phyloP scores from a whole-genome alignment of 64 coral and sea anemone genomes.

The Exaiptasia diaphana region DNA sequence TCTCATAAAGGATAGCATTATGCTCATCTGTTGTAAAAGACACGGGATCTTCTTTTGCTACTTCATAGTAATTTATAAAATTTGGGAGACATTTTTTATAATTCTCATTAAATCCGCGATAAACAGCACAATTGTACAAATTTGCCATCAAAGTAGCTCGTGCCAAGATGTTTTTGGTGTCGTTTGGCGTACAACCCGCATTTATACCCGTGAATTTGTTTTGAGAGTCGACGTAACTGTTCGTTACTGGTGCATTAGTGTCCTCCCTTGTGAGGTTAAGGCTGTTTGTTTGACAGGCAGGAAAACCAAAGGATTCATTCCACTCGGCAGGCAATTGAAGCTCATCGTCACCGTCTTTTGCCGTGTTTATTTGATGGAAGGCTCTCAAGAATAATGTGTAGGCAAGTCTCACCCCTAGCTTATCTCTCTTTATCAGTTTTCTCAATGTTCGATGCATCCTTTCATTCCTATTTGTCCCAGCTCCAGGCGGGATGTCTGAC shows the following conservation, averaged over 20 bases:
- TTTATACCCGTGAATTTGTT: too few species aligned
- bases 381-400: not conserved
- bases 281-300: too few species aligned
- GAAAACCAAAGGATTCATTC: not conserved
- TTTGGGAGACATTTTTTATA: not conserved
- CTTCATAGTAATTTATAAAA: too few species aligned
- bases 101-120: not conserved
- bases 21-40: not conserved
- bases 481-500: slow-evolving; percentile 26
- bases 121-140: not conserved
- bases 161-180: not conserved
- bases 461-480: slow-evolving; percentile 45
- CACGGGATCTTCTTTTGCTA: not conserved
- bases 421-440: not conserved
- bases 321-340: not conserved
- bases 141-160: not conserved
- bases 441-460: slow-evolving; percentile 5
- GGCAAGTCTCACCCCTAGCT: not conserved
- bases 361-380: not conserved
- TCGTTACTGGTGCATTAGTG: too few species aligned
- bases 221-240: too few species aligned
- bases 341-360: not conserved
- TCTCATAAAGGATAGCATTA: not conserved
- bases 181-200: too few species aligned
- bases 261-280: too few species aligned